Evolutionary conservation across 2,113 vertebrate genomes (phyloP).

Genomic region (Australoheros scitulus): DNA sequence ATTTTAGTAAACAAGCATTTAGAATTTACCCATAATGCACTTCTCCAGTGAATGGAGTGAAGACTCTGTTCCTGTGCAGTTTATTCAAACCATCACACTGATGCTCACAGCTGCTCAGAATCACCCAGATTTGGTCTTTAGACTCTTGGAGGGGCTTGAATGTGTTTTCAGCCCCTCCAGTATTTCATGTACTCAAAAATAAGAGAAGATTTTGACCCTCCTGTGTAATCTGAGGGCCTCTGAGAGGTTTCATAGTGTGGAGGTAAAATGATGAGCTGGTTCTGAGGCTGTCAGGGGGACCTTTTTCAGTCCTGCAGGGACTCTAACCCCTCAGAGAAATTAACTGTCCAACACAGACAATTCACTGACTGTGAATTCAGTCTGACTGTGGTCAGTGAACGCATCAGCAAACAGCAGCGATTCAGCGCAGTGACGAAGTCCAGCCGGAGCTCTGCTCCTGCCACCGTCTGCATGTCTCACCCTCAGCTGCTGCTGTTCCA

Average conservation of each 20-base stretch:
- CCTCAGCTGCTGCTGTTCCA: slow-evolving; percentile 16
- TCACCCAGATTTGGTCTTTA: too few species aligned
- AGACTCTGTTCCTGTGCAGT: too few species aligned
- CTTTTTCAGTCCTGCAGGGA: too few species aligned
- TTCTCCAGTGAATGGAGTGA: background rate
- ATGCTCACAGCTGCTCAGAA: too few species aligned
- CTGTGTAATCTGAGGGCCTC: too few species aligned
- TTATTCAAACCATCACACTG: background rate
- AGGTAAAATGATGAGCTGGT: background rate
- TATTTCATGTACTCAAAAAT: too few species aligned
- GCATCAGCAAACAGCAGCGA: background rate
- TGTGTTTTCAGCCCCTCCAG: too few species aligned
- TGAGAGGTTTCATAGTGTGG: too few species aligned
- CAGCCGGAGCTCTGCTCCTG: too few species aligned
- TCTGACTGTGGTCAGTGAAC: background rate
- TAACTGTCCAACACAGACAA: background rate
- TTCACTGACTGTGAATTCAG: background rate
- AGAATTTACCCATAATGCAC: background rate
- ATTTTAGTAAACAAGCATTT: background rate
- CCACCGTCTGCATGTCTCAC: slow-evolving; percentile 20
- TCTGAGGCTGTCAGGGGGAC: background rate
- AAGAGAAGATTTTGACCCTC: too few species aligned
- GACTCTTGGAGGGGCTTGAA: too few species aligned
- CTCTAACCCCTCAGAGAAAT: too few species aligned
- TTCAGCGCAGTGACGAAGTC: background rate